Evolutionary conservation across 2,888 invertebrate genomes (phyloP), one percentile per base, ranked within the genome.

Genomic region (Strigamia transsilvanica): DNA sequence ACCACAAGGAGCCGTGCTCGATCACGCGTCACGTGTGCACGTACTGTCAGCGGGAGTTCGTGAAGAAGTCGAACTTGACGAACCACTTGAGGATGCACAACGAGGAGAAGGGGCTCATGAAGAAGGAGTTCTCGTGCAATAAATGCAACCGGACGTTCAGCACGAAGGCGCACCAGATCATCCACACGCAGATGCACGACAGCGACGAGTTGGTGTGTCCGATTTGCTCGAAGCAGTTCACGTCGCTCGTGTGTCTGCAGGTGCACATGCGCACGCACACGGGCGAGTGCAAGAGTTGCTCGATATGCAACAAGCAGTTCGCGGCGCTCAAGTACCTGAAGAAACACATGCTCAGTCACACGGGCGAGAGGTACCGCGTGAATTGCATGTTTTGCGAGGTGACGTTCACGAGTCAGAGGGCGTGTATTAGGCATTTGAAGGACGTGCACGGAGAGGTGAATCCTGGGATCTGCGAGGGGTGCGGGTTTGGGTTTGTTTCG

Each of bases 71-170:
- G 15, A 80, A 80, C 15, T 27, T 80, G 15, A 61, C 80, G 3
- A 80, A 80, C 21, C 80, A 80, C 27, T 2, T 80, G 61, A 6
- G 80, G 4, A 51, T 23, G 18, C 80, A 80, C 34, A 42, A 80
- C 7, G 80, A 56, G 9, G 80, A 80, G 27, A 80, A 80, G 27
- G 80, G 80, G 27, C 15, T 51, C 6, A 23, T 80, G 32, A 80
- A 80, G 80, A 80, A 80, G 32, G 18, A 56, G n/a, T 80, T 80
- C 34, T 32, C 80, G n/a, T 80, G 80, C 61, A 61, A 61, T 7
- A 46, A 61, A 27, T 80, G 80, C n/a, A 80, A 80, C 18, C 18
- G 80, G 5, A 80, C 80, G 13, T 80, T 80, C 61, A 80, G 51
- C n/a, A 80, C 80, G 10, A 51, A 61, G 21, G 80, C 80, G 15